phyloP scores from a whole-genome alignment of 1,140 invertebrate species.

The Heliconius hewitsoni region DNA sequence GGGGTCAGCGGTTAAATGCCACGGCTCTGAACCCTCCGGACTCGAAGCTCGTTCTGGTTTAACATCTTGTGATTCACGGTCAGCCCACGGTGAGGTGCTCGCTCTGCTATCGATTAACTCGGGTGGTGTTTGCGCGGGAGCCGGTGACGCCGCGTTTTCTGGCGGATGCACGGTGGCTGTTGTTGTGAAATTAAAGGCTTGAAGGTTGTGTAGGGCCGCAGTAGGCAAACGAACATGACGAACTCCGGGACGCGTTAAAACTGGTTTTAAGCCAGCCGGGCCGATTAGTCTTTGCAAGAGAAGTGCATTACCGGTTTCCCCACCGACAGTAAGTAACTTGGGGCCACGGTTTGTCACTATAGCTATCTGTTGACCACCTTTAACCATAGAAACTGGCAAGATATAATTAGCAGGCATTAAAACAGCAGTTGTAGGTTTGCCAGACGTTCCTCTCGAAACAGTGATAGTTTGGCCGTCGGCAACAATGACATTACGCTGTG shows the following conservation, averaged over 20 bases:
- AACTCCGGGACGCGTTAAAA: slow-evolving; percentile 72
- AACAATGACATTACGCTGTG: slow-evolving; percentile 82
- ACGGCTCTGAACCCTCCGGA: slow-evolving; percentile 64
- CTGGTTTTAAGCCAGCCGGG: slow-evolving; percentile 76
- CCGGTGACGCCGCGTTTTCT: slow-evolving; percentile 58
- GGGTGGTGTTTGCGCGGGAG: slow-evolving; percentile 54
- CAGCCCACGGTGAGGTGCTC: slow-evolving; percentile 61
- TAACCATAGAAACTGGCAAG: slow-evolving; percentile 86
- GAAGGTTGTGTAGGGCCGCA: slow-evolving; percentile 75
- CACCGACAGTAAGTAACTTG: slow-evolving; percentile 83
- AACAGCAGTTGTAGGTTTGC: slow-evolving; percentile 82
- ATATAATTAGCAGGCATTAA: slow-evolving; percentile 87
- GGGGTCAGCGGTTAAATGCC: slow-evolving; percentile 57
- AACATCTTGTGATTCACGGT: slow-evolving; percentile 54
- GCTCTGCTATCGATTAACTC: slow-evolving; percentile 63
- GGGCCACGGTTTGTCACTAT: slow-evolving; percentile 86
- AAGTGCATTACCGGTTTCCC: slow-evolving; percentile 77
- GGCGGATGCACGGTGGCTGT: slow-evolving; percentile 55
- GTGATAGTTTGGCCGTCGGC: slow-evolving; percentile 81
- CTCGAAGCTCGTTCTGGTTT: slow-evolving; percentile 65
- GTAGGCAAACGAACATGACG: slow-evolving; percentile 76
- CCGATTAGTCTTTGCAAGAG: slow-evolving; percentile 73
- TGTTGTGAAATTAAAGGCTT: slow-evolving; percentile 71
- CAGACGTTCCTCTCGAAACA: slow-evolving; percentile 70
- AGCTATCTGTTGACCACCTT: slow-evolving; percentile 86